Conservation (phyloP, 2,113 vertebrate genomes). For the Pteruthius melanotis region DNA sequence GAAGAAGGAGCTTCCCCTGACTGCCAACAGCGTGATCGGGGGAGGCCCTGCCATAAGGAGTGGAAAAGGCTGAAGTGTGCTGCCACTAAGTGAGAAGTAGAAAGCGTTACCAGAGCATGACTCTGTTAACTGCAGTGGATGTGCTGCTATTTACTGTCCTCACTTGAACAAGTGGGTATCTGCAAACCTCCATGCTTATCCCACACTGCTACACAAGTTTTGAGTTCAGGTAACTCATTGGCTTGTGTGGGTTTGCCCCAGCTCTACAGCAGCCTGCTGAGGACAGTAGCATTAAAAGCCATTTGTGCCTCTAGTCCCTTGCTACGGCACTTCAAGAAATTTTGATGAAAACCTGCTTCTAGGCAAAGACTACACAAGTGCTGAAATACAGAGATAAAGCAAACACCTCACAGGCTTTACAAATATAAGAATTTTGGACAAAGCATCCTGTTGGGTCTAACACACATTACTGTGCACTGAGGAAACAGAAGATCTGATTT, state of each 20-base stretch:
- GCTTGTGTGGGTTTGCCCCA: not conserved
- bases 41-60: not conserved
- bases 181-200: not conserved
- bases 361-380: conserved; percentile 3
- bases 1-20: not conserved
- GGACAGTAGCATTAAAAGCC: not conserved
- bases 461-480: not conserved
- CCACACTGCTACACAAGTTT: not conserved
- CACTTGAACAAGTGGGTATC: not conserved
- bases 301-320: not conserved
- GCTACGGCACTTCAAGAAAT: not conserved
- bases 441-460: not conserved
- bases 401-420: not conserved
- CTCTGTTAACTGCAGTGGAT: not conserved
- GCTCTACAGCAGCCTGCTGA: not conserved
- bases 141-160: not conserved
- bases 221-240: not conserved
- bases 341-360: conserved; percentile 6
- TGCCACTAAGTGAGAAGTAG: not conserved
- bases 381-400: not conserved
- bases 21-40: not conserved
- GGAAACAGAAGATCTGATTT: not conserved
- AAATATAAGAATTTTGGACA: not conserved
- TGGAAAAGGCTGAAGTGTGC: not conserved
- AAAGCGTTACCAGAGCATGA: not conserved